These are phyloP conservation scores for Brevimyrus niger DNA, from an alignment of 2,113 vertebrate species.

Conservation along the genomic window DNA sequence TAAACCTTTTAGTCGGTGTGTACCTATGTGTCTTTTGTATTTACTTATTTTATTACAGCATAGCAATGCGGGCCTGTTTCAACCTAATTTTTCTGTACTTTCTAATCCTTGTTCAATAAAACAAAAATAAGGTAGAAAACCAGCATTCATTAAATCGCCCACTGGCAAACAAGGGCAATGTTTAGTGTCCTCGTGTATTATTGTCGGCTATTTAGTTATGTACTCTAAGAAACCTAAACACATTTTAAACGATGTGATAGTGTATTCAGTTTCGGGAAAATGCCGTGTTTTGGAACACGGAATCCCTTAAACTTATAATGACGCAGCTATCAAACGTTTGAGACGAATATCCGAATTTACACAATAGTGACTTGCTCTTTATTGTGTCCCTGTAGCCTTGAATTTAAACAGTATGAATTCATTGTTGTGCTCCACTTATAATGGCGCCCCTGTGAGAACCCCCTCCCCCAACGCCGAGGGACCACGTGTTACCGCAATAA, in stretches of 20 bases:
- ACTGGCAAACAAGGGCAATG: not conserved
- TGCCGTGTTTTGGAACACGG: not conserved
- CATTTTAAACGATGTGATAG: not conserved
- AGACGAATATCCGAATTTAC: not conserved
- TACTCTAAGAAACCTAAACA: not conserved
- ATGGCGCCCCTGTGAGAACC: constrained; percentile 33
- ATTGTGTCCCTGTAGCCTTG: not conserved
- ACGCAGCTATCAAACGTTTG: not conserved
- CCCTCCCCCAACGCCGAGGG: constrained; percentile 34
- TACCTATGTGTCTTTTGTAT: not conserved
- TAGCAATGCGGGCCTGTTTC: not conserved
- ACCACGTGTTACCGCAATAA: constrained; percentile 25
- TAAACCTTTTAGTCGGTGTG: not conserved
- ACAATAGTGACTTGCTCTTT: not conserved
- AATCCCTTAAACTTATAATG: not conserved
- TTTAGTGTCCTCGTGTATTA: not conserved
- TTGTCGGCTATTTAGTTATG: not conserved
- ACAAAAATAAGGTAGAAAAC: not conserved
- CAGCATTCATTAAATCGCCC: not conserved
- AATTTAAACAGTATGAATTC: constrained; percentile 16
- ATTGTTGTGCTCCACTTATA: constrained; percentile 34
- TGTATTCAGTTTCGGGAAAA: not conserved
- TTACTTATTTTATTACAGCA: not conserved
- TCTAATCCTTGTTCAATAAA: not conserved
- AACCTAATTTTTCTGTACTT: not conserved